A percentile compares a stretch with the other conserved stretches of the same genome.
Evolutionary conservation across 2,113 vertebrate species (phyloP).

Genomic region (Podilymbus podiceps): DNA sequence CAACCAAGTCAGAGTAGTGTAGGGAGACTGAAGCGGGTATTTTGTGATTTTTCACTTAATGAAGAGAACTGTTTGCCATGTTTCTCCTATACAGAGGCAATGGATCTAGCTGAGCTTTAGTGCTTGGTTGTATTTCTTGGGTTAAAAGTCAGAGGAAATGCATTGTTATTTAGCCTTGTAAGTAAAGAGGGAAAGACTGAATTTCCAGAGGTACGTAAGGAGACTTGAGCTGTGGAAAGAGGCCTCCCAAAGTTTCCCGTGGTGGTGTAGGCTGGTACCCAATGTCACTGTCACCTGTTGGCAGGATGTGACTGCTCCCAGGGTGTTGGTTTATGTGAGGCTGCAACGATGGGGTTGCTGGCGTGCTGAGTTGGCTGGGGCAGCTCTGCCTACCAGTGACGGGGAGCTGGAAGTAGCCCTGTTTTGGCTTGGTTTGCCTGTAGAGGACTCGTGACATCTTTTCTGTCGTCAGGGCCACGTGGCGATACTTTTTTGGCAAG

Average conservation of each 20-base stretch:
- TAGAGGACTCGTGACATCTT: fast-evolving
- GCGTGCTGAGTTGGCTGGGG: not conserved
- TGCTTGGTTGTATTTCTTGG: not conserved
- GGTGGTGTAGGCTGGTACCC: not conserved
- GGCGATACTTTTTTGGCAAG: not conserved
- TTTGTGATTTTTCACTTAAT: not conserved
- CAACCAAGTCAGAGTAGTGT: not conserved
- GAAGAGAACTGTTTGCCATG: not conserved
- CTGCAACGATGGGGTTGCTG: not conserved
- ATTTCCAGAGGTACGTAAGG: not conserved
- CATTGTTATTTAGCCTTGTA: not conserved
- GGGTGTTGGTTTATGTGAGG: not conserved
- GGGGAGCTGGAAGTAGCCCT: not conserved
- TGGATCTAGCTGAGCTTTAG: not conserved
- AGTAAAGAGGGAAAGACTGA: not conserved
- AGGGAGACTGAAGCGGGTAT: not conserved
- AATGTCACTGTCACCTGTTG: not conserved
- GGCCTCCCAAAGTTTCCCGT: not conserved
- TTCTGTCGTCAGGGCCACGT: not conserved
- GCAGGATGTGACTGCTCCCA: not conserved
- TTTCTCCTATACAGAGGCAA: not conserved
- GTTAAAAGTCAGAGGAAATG: not conserved
- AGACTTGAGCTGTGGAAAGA: not conserved
- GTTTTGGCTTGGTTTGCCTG: not conserved
- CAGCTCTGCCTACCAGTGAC: not conserved